A percentile compares a stretch with the other conserved stretches of the same genome.
phyloP scores from a whole-genome alignment of 1,140 invertebrate genomes.

The Phthorimaea operculella region DNA sequence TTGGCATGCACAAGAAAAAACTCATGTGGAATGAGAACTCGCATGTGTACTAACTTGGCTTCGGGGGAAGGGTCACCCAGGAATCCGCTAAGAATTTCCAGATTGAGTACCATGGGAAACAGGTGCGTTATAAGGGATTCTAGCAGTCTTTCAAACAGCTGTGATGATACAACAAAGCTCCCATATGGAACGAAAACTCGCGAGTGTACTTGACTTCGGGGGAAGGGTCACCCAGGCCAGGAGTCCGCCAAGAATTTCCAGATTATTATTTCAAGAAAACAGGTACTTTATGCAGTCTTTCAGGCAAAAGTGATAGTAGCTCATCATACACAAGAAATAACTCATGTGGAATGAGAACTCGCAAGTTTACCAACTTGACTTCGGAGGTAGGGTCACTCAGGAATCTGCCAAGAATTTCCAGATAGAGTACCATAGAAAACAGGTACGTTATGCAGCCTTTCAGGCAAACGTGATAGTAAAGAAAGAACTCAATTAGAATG shows the following conservation, averaged over 20 bases:
- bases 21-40: no score
- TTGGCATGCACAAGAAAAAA: conserved; percentile 96
- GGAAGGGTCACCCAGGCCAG: no score
- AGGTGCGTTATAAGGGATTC: no score
- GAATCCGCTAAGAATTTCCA: no score
- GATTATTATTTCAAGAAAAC: no score
- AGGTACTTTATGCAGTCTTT: conserved; percentile 73
- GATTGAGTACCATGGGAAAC: conserved; percentile 98
- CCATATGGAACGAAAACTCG: no score
- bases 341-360: conserved; percentile 99
- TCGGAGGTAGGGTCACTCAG: conserved; percentile 98
- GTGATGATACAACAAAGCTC: background rate
- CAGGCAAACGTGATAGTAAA: conserved; percentile 84
- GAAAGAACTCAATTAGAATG: no score
- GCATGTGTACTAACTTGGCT: no score
- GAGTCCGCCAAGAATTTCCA: no score
- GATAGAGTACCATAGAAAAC: conserved; percentile 96
- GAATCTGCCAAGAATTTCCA: conserved; percentile 99
- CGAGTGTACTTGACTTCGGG: no score
- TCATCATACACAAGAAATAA: conserved; percentile 98
- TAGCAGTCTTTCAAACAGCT: no score
- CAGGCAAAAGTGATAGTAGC: conserved; percentile 75
- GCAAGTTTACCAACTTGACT: conserved; percentile 99
- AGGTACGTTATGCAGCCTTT: conserved; percentile 72
- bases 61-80: no score